Percentiles rank a stretch among this genome's conserved stretches.
These are phyloP conservation scores for Andrena camellia DNA, from an alignment of 2,888 invertebrate species.

Conservation along the genomic window DNA sequence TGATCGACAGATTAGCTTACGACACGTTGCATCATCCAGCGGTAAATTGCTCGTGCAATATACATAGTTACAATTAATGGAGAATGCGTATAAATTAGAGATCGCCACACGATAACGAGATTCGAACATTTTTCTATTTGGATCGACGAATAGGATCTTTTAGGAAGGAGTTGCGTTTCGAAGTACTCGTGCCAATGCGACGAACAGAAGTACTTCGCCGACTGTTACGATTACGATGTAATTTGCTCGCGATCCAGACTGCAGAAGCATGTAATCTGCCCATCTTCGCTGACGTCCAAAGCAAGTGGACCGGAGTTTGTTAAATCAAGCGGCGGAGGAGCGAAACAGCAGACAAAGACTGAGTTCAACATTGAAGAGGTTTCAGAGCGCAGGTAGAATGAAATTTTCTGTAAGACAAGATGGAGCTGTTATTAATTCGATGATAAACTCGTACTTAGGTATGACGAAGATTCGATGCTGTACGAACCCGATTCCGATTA, in stretches of 20 bases:
- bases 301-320: background rate
- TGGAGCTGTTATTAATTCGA: background rate
- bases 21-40: constrained; percentile 80
- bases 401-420: constrained; percentile 1
- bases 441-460: constrained; percentile 14
- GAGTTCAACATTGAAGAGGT: constrained; percentile 4
- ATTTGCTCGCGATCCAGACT: constrained; percentile 12
- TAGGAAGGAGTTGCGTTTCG: constrained; percentile 61
- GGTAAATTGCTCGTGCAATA: constrained; percentile 70
- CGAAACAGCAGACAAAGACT: background rate
- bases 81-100: background rate
- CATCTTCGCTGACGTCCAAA: constrained; percentile 9
- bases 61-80: background rate
- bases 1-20: constrained; percentile 80
- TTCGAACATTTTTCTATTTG: background rate
- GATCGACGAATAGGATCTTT: constrained; percentile 64
- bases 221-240: constrained; percentile 31
- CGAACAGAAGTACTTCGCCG: constrained; percentile 9
- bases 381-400: constrained; percentile 17
- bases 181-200: constrained; percentile 34
- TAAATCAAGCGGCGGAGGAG: background rate
- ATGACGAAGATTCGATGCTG: constrained; percentile 15
- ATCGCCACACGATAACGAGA: background rate
- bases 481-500: constrained; percentile 34
- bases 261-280: constrained; percentile 10